Base-by-base conservation (phyloP, 2,797 vertebrate genomes). In the Hippopotamyrus pictus region DNA sequence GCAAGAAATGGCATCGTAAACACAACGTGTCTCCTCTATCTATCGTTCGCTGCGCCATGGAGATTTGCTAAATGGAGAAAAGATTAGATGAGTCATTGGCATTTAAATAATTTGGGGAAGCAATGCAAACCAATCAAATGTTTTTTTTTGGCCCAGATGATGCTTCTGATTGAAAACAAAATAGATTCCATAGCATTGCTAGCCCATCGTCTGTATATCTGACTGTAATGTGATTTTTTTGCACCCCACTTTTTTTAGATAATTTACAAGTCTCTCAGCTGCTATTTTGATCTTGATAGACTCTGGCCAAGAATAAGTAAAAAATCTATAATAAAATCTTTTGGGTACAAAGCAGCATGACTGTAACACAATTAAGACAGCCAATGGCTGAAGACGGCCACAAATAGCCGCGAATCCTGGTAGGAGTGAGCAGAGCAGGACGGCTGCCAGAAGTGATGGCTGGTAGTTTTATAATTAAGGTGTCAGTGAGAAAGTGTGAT, bases 381-480 rank as follows among this genome's bases (percentile, higher is more conserved):
- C 73, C 73, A 41, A 76, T 76, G 73, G 4, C 33, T 19, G 73
- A 8, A 46, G 73, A 46, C 7, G 7, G 37, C 73, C 7, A 2
- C 37, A 79, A 79, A 79, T 41, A 79, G 73, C 37, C 14, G 19
- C 41, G 0, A 46, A 79, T 79, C 41, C 73, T 9, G 73, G 41
- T n/a, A 46, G 17, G 73, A 79, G 5, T 44, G 73, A 79, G 17
- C 14, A 7, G 73, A 79, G 73, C 41, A 3, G 73, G 41, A 44
- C 6, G 41, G 37, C 33, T 3, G 73, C 37, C 73, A 79, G 17
- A 4, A 79, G 37, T 46, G 73, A 46, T 79, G 73, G 5, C 41
- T 79, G 73, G 37, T 41, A 44, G 17, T 79, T 79, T 79, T 79
- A 79, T 79, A 79, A 79, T 79, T 79, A 79, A 79, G 17, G 73